Evolutionary conservation across 2,113 vertebrate genomes (phyloP), one percentile per base, ranked within the genome.

Genomic region (Hydrolagus affinis): DNA sequence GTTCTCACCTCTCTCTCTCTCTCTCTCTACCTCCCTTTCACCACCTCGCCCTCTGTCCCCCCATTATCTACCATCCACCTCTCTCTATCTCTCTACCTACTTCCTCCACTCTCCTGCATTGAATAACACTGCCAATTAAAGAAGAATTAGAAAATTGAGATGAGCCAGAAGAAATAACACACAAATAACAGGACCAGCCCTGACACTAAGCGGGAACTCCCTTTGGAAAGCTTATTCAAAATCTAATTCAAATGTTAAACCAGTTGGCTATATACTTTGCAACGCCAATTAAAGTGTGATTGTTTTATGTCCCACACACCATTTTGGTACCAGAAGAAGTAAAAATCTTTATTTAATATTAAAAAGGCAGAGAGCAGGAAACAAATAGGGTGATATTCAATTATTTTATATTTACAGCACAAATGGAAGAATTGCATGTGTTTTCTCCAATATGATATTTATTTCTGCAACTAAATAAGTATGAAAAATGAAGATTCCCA

Each of bases 231-330:
- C 57, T 59, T 78, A 62, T 78, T 78, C 17, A 80, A 28, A 64
- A 15, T 80, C 77, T 64, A 62, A 80, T 64, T 23, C 64, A 80
- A 80, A 80, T 64, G 64, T 80, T 80, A 80, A 30, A 21, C 17
- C 14, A 17, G 11, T 80, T 64, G 25, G 64, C 25, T 64, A 11
- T 80, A 28, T n/a, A 80, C 60, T 64, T 64, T 80, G 11, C 77
- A 19, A 28, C 28, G 11, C n/a, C 60, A 80, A 80, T 62, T 78
- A 17, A 28, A 74, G 32, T 66, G 25, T 21, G 62, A 44, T 44
- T 44, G 44, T 15, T 30, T 66, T 15, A 30, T 83, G 12, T 6
- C 8, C 25, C 60, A 66, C 1, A 6, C 44, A 44, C 6, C 15
- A 64, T 62, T 44, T 62, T 83, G 25, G 25, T 23, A 83, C 60